Evolutionary conservation across 2,113 vertebrate genomes (phyloP).

Genomic region (Trachemys scripta): DNA sequence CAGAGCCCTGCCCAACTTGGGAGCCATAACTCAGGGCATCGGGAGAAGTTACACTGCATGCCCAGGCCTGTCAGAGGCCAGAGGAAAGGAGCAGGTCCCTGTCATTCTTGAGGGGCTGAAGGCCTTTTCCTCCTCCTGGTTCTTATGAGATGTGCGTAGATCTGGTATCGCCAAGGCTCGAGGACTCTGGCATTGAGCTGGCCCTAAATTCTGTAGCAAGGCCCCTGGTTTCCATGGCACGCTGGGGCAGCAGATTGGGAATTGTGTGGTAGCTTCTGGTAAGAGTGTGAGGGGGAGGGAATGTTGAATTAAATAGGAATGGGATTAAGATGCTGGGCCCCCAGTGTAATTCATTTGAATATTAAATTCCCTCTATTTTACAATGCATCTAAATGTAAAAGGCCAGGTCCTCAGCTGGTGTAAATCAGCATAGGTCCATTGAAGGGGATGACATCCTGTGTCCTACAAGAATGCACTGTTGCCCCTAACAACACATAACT

Average conservation of each 20-base stretch:
- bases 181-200: neutral
- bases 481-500: neutral
- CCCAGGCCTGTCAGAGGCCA: neutral
- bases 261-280: neutral
- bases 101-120: neutral
- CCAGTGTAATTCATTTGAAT: neutral
- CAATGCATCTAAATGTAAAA: neutral
- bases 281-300: neutral
- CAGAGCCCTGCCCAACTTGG: neutral
- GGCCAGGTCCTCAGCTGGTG: neutral
- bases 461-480: neutral
- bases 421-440: neutral
- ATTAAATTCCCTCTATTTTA: neutral
- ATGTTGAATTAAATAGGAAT: neutral
- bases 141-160: neutral
- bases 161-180: neutral
- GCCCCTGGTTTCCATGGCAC: neutral
- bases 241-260: neutral
- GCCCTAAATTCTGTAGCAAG: neutral
- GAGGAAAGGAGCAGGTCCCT: neutral
- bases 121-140: neutral
- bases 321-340: neutral
- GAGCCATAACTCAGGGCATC: neutral
- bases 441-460: no score
- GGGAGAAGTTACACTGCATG: neutral